Evolutionary conservation across 2,113 vertebrate species (phyloP).

Genomic region (Agelaius phoeniceus): DNA sequence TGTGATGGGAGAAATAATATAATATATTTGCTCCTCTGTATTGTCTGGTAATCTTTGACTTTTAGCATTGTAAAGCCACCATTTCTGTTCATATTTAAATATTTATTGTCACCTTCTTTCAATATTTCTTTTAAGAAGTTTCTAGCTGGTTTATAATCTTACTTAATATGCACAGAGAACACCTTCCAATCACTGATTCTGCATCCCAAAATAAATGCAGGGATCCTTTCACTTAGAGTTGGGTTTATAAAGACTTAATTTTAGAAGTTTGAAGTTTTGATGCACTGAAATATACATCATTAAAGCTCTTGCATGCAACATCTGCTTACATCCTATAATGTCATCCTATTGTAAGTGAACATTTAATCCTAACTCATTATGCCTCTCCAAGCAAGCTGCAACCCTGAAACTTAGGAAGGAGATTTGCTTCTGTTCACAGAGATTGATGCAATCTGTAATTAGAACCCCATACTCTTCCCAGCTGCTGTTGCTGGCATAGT

Average conservation of each 20-base stretch:
- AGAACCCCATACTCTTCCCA: slow-evolving; percentile 64
- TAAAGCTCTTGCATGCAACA: slow-evolving; percentile 45
- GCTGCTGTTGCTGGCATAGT: slow-evolving; percentile 67
- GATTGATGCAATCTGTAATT: slow-evolving; percentile 71
- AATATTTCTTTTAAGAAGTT: background rate
- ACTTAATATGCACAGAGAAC: background rate
- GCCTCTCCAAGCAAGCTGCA: slow-evolving; percentile 54
- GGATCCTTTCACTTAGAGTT: background rate
- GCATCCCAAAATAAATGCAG: slow-evolving; percentile 8
- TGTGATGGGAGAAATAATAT: background rate
- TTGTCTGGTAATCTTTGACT: background rate
- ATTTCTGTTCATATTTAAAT: background rate
- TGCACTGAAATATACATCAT: slow-evolving; percentile 23
- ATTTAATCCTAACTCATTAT: slow-evolving; percentile 67
- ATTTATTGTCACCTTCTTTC: background rate
- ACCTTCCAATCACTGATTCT: background rate
- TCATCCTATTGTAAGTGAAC: slow-evolving; percentile 62
- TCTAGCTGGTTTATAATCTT: background rate
- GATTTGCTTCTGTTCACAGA: slow-evolving; percentile 63
- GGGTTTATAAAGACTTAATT: slow-evolving; percentile 23
- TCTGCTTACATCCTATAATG: slow-evolving; percentile 61
- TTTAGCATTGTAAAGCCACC: background rate
- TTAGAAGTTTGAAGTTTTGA: slow-evolving; percentile 5
- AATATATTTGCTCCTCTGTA: background rate
- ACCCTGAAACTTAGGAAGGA: slow-evolving; percentile 46